These are phyloP conservation scores for Conopomorpha cramerella DNA, from an alignment of 1,140 invertebrate genomes.

Conservation along the genomic window DNA sequence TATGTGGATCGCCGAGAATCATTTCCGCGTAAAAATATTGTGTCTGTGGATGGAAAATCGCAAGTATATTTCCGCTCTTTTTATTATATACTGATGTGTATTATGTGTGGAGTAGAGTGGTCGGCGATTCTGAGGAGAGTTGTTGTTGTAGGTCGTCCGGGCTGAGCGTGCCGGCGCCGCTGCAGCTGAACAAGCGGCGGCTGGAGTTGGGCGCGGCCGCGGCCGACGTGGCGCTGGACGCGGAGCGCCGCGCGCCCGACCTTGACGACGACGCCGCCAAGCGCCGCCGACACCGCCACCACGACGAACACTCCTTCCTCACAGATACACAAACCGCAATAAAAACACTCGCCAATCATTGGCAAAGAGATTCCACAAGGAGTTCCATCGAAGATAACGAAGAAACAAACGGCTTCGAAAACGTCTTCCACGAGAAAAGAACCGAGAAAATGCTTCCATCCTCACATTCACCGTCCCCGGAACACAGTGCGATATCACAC, in stretches of 20 bases:
- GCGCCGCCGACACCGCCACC: background rate
- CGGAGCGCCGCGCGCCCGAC: background rate
- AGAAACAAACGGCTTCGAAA: constrained; percentile 80
- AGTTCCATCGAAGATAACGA: constrained; percentile 68
- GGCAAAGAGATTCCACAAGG: too few relatives aligned
- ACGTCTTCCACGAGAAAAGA: constrained; percentile 83
- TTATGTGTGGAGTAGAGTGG: constrained; percentile 2
- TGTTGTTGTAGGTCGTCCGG: constrained; percentile 58
- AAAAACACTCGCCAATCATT: too few relatives aligned
- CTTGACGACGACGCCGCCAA: background rate
- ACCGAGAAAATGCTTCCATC: constrained; percentile 68
- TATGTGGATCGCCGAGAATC: constrained; percentile 55
- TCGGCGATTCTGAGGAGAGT: constrained; percentile 10
- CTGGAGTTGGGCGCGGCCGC: constrained; percentile 54
- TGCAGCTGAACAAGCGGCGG: constrained; percentile 55
- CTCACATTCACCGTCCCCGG: constrained; percentile 62
- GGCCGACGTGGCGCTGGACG: constrained; percentile 53
- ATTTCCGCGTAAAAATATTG: constrained; percentile 61
- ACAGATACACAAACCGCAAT: too few relatives aligned
- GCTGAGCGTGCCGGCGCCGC: constrained; percentile 38
- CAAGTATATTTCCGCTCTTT: constrained; percentile 38
- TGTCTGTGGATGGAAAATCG: constrained; percentile 60
- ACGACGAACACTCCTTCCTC: too few relatives aligned
- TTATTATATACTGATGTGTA: constrained; percentile 12
- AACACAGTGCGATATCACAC: constrained; percentile 68